Conservation (phyloP, 2,888 invertebrate species). For the Synergus gifuensis region DNA sequence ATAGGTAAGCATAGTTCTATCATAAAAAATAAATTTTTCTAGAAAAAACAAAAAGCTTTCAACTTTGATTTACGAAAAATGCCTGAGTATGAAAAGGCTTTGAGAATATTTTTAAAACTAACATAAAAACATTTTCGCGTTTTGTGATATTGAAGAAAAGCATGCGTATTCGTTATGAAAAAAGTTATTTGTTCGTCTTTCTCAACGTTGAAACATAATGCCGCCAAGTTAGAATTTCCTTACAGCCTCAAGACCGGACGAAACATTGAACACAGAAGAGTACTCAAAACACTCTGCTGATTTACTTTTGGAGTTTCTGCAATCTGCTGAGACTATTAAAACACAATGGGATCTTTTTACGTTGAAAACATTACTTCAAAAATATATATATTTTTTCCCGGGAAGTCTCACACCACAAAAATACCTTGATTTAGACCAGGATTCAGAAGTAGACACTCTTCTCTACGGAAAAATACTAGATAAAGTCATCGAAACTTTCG, state of each 20-base stretch:
- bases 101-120: neutral
- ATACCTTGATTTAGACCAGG: conserved; percentile 80
- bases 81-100: neutral
- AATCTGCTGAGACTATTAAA: conserved; percentile 71
- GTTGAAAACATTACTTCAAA: conserved; percentile 62
- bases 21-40: neutral
- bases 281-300: conserved; percentile 59
- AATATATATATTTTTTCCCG: conserved; percentile 76
- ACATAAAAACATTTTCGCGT: neutral
- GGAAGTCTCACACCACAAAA: conserved; percentile 84
- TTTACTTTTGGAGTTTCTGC: conserved; percentile 73
- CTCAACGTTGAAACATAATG: conserved; percentile 63
- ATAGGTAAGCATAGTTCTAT: conserved; percentile 63
- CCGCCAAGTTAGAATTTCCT: conserved; percentile 73
- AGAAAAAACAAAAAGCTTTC: neutral
- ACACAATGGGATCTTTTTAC: conserved; percentile 71
- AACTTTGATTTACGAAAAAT: neutral
- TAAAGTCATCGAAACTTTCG: conserved; percentile 78
- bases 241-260: conserved; percentile 65
- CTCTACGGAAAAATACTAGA: conserved; percentile 80
- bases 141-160: neutral
- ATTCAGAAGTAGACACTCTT: conserved; percentile 76
- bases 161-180: conserved; percentile 19
- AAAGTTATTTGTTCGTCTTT: conserved; percentile 35
- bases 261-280: conserved; percentile 44